Evolutionary conservation across 1,140 invertebrate species (phyloP).

Genomic region (Heterodera carotae): DNA sequence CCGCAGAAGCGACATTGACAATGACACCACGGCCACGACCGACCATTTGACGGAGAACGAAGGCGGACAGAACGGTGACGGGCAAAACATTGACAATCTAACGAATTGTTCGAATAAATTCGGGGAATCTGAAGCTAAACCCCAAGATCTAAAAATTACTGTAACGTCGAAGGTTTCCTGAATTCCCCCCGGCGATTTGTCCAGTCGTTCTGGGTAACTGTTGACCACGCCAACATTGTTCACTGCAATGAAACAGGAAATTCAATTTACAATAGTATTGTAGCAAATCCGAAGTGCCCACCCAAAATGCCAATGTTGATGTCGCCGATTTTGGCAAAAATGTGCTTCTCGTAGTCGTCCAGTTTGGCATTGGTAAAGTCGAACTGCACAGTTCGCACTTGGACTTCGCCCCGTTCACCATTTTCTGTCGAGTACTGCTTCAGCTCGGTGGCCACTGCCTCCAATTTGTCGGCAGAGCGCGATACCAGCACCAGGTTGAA

Average conservation of each 20-base stretch:
- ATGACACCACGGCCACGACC: slow-evolving; percentile 38
- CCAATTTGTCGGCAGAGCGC: slow-evolving; percentile 54
- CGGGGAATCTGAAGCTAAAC: neutral
- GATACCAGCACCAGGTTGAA: slow-evolving; percentile 61
- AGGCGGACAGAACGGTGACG: slow-evolving; percentile 41
- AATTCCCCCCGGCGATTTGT: slow-evolving; percentile 34
- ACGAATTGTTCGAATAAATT: neutral
- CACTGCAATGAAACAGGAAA: slow-evolving; percentile 22
- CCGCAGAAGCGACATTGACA: slow-evolving; percentile 44
- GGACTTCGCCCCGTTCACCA: slow-evolving; percentile 28
- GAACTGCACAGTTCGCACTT: slow-evolving; percentile 49
- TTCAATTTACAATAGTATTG: neutral
- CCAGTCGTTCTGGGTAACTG: slow-evolving; percentile 45
- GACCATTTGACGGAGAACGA: slow-evolving; percentile 42
- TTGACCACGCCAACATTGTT: slow-evolving; percentile 48
- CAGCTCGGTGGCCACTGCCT: slow-evolving; percentile 52
- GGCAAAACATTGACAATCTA: slow-evolving; percentile 42
- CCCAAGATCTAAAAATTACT: neutral
- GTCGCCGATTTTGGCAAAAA: slow-evolving; percentile 31
- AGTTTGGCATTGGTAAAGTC: slow-evolving; percentile 54
- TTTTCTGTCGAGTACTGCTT: neutral
- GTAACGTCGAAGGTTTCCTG: slow-evolving; percentile 30
- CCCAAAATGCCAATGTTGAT: slow-evolving; percentile 44
- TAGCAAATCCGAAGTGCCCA: slow-evolving; percentile 10
- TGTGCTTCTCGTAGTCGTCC: slow-evolving; percentile 39